Percentiles rank a stretch among this genome's conserved stretches.
Conservation (phyloP, 2,888 invertebrate genomes). For the Agrotis puta region DNA sequence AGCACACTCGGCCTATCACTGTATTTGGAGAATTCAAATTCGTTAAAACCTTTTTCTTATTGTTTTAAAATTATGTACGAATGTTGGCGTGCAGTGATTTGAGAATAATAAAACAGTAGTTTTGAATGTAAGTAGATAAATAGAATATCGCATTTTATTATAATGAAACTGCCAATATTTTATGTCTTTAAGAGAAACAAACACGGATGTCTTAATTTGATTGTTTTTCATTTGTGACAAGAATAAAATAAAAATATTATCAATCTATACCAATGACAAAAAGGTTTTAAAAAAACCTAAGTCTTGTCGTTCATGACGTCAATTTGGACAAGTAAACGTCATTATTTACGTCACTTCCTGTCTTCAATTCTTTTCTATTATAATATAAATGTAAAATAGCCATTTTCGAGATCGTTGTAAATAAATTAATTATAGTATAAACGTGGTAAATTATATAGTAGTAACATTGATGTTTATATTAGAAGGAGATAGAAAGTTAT, state of each 20-base stretch:
- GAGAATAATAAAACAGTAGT: conserved; percentile 44
- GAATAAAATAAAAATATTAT: neutral
- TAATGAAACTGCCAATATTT: conserved; percentile 78
- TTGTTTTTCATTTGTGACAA: conserved; percentile 20
- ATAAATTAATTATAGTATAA: conserved; percentile 68
- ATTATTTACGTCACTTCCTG: conserved; percentile 27
- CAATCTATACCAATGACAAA: neutral
- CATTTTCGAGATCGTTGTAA: conserved; percentile 64
- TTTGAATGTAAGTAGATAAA: conserved; percentile 69
- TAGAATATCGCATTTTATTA: conserved; percentile 68
- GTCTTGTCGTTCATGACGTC: conserved; percentile 10
- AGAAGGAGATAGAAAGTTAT: conserved; percentile 67
- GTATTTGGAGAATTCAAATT: conserved; percentile 3
- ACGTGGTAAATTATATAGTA: conserved; percentile 65
- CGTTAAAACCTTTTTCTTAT: neutral
- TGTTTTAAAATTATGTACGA: conserved; percentile 29
- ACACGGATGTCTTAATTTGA: conserved; percentile 33
- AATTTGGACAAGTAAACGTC: conserved; percentile 23
- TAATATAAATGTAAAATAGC: conserved; percentile 54
- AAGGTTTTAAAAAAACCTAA: neutral
- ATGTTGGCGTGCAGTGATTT: conserved; percentile 43
- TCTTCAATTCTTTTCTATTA: conserved; percentile 42
- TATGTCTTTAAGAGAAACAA: conserved; percentile 61
- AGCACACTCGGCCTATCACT: neutral
- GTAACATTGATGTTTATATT: conserved; percentile 77